Evolutionary conservation across 2,113 vertebrate genomes (phyloP), one percentile per base, ranked within the genome.

Genomic region (Corythoichthys haematopterus): DNA sequence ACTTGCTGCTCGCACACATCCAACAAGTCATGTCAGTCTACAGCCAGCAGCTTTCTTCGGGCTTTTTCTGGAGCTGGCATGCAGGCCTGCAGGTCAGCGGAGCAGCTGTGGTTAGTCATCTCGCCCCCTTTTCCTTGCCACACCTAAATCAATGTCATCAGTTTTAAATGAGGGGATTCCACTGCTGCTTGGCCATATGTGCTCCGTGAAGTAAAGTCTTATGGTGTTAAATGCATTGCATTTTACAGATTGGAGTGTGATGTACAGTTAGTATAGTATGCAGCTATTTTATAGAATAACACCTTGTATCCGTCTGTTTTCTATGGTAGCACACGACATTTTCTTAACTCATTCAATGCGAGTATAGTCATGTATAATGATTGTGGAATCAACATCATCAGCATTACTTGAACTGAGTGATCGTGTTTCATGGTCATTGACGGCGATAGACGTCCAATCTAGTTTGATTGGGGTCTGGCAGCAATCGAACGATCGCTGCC

Each of bases 31-130:
- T 87, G 84, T 87, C 82, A 85, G 80, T 88, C 80, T 80, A 61
- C 80, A 79, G 71, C 57, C 68, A 77, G 77, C 88, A 84, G 76
- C 70, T 76, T 75, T 8, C 43, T 46, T 72, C 79, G 3, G 72
- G 80, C 85, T 90, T 90, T 89, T 88, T 88, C 86, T 89, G 86
- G 87, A 83, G 79, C 84, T 88, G 86, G 90, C 89, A 83, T 82
- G 81, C 82, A 79, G 72, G 72, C 84, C 68, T 69, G 72, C 84
- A 65, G 71, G 79, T 72, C 73, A 64, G 58, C 76, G 67, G 80
- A 88, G 83, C 90, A 90, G 90, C 88, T 91, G 90, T 80, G 81
- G 82, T 84, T 79, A 73, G 69, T 75, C 68, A 72, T 85, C 85
- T 78, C 74, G 72, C 71, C 80, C 77, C 69, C 66, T 69, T 70